These are phyloP conservation scores for Nicator chloris DNA, from an alignment of 2,113 vertebrate genomes.

Conservation along the genomic window DNA sequence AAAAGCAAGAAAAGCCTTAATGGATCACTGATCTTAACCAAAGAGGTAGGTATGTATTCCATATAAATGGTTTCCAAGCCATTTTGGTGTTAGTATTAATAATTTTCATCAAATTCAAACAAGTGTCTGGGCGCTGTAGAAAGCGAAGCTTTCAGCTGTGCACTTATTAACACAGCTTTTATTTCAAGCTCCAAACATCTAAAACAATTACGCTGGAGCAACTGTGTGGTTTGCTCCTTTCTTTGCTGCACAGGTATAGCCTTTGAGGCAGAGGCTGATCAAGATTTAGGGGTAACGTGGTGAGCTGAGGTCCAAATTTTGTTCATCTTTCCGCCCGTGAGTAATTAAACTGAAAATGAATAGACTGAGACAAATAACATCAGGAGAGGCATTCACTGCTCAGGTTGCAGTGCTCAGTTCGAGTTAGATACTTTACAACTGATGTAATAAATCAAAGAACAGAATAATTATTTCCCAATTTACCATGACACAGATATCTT, in stretches of 20 bases:
- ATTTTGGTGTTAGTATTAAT: constrained; percentile 77
- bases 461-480: constrained; percentile 47
- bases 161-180: constrained; percentile 73
- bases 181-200: constrained; percentile 68
- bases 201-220: constrained; percentile 68
- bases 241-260: constrained; percentile 38
- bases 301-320: background rate
- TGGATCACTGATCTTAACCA: constrained; percentile 79
- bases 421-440: constrained; percentile 45
- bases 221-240: constrained; percentile 33
- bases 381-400: background rate
- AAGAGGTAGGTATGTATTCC: constrained; percentile 73
- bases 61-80: constrained; percentile 73
- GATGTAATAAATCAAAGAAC: constrained; percentile 65
- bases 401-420: background rate
- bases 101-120: constrained; percentile 74
- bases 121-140: constrained; percentile 55
- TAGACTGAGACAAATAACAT: background rate
- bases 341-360: constrained; percentile 29
- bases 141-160: constrained; percentile 48
- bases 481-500: constrained; percentile 22
- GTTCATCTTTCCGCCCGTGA: background rate
- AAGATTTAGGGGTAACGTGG: constrained; percentile 53
- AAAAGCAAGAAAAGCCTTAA: constrained; percentile 76
- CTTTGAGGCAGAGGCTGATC: constrained; percentile 35